Conservation (phyloP, 2,797 vertebrate genomes). For the Sebastes reedi region DNA sequence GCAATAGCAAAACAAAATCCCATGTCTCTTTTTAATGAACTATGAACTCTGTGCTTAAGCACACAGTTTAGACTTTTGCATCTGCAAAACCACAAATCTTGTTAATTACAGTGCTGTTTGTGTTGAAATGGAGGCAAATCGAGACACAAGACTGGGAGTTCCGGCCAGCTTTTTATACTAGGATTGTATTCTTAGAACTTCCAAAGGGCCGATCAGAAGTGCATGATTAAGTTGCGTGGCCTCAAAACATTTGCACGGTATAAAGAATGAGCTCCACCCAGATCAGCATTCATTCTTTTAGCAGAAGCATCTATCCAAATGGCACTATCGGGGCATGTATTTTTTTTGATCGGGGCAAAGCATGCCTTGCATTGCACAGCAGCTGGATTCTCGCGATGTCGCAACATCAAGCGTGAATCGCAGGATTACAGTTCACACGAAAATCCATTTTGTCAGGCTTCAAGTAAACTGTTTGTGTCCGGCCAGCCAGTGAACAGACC, state of each 20-base stretch:
- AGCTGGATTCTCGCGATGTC: too few species aligned
- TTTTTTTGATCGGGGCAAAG: neutral
- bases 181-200: neutral
- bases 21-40: slow-evolving; percentile 30
- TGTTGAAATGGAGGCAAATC: neutral
- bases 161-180: neutral
- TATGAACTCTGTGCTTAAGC: slow-evolving; percentile 3
- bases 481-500: too few species aligned
- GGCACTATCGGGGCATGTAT: neutral
- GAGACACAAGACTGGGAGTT: neutral
- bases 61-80: slow-evolving; percentile 29
- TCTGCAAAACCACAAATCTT: slow-evolving; percentile 21
- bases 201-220: neutral
- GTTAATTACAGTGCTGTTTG: slow-evolving; percentile 6
- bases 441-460: too few species aligned
- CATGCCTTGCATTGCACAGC: too few species aligned
- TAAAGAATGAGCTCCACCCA: neutral
- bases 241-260: neutral
- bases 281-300: neutral
- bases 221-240: neutral
- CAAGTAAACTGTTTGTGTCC: too few species aligned
- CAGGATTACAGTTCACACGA: too few species aligned
- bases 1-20: slow-evolving; percentile 41
- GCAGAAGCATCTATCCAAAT: neutral
- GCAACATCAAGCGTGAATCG: too few species aligned